phyloP scores from a whole-genome alignment of 2,113 vertebrate genomes.

The Diphyllodes magnificus region DNA sequence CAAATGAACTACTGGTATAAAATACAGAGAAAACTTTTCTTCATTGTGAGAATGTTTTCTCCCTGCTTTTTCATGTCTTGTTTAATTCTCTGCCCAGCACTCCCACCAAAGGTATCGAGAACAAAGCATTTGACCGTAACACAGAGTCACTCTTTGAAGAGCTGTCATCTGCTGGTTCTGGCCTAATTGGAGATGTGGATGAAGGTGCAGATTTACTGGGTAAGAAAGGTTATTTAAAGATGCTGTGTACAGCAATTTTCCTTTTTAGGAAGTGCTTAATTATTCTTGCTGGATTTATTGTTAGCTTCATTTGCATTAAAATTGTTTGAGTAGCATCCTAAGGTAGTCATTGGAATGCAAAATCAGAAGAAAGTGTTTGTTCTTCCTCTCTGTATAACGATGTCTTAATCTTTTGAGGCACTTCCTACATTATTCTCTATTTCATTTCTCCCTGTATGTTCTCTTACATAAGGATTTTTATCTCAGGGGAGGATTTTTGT shows the following conservation, averaged over 20 bases:
- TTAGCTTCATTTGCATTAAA: slow-evolving; percentile 8
- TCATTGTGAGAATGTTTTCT: neutral
- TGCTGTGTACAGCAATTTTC: neutral
- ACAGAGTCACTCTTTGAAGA: slow-evolving; percentile 98
- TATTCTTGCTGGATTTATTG: neutral
- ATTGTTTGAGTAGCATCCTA: neutral
- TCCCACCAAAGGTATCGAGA: slow-evolving; percentile 90
- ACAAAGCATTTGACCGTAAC: slow-evolving; percentile 92
- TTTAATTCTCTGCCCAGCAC: slow-evolving; percentile 77
- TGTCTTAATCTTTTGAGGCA: neutral
- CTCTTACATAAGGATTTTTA: neutral
- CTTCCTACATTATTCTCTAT: neutral
- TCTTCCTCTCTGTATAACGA: neutral
- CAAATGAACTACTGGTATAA: neutral
- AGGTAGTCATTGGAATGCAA: neutral
- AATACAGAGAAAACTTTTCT: neutral
- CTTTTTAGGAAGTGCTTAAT: neutral
- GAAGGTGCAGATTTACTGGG: slow-evolving; percentile 96
- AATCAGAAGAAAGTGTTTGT: neutral
- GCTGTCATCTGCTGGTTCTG: slow-evolving; percentile 92
- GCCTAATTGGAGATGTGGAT: slow-evolving; percentile 93
- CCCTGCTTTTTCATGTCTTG: neutral
- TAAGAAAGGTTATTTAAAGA: slow-evolving; percentile 67
- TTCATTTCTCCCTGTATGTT: neutral
- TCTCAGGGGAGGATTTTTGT: neutral